Evolutionary conservation across 2,888 invertebrate genomes (phyloP).

Genomic region (Lordiphosa fenestrarum): DNA sequence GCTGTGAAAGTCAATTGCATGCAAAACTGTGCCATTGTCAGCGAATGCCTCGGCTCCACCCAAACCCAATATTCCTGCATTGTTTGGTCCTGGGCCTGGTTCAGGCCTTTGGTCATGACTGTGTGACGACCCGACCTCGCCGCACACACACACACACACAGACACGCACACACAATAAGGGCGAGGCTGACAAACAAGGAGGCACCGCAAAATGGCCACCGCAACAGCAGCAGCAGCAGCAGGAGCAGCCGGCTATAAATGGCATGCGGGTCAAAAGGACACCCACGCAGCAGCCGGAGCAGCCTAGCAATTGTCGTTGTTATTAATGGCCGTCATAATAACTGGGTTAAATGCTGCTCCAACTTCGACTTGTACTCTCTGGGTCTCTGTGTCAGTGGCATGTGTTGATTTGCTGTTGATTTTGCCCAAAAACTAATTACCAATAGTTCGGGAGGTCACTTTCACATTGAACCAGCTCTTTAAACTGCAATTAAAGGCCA

Average conservation of each 20-base stretch:
- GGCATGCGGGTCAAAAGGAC: slow-evolving; percentile 73
- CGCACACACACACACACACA: slow-evolving; percentile 10
- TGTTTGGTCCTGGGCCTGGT: slow-evolving; percentile 10
- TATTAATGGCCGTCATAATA: slow-evolving; percentile 73
- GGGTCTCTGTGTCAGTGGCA: slow-evolving; percentile 47
- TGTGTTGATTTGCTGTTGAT: slow-evolving; percentile 65
- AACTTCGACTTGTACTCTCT: slow-evolving; percentile 26
- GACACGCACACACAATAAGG: slow-evolving; percentile 5
- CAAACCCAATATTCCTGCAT: slow-evolving; percentile 1
- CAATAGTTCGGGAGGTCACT: slow-evolving; percentile 62
- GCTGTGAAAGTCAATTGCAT: slow-evolving; percentile 76
- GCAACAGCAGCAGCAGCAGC: slow-evolving; percentile 47
- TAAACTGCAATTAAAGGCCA: slow-evolving; percentile 69
- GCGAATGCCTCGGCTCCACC: slow-evolving; percentile 5
- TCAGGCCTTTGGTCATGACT: slow-evolving; percentile 34
- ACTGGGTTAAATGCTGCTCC: slow-evolving; percentile 69
- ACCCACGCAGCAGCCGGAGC: slow-evolving; percentile 44
- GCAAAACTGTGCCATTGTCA: slow-evolving; percentile 74
- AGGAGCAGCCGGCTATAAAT: slow-evolving; percentile 49
- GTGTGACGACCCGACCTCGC: slow-evolving; percentile 51
- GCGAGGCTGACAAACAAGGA: slow-evolving; percentile 53
- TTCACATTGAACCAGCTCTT: slow-evolving; percentile 41
- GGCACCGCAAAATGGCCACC: slow-evolving; percentile 68
- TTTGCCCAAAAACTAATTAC: slow-evolving; percentile 67
- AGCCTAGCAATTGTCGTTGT: slow-evolving; percentile 52